Conservation (phyloP, 2,113 vertebrate genomes). For the Phainopepla nitens region DNA sequence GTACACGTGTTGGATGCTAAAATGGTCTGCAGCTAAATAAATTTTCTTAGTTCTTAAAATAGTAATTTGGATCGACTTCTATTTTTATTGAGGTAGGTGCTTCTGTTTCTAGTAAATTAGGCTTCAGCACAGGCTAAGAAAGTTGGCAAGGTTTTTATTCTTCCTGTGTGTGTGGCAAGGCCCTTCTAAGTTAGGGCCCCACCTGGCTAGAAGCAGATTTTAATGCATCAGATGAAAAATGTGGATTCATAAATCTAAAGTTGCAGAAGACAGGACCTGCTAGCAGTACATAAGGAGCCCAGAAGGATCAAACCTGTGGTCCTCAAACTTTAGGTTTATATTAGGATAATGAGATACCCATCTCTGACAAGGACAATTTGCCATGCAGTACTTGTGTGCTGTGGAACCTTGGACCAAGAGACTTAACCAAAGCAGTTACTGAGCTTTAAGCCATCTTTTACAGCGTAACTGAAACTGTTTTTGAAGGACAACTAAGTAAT, state of each 20-base stretch:
- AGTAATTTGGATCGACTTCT: not conserved
- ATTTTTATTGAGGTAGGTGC: not conserved
- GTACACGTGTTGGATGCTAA: accelerated
- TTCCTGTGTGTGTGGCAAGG: not conserved
- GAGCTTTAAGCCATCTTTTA: not conserved
- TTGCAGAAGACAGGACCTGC: not conserved
- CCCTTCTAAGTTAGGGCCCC: not conserved
- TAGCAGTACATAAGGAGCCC: not conserved
- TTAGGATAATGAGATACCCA: too few species aligned
- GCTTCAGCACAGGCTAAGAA: not conserved
- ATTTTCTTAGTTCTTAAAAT: not conserved
- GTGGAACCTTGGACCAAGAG: too few species aligned
- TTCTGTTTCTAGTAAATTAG: not conserved
- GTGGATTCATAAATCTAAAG: not conserved
- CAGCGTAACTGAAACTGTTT: too few species aligned
- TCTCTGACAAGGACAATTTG: not conserved
- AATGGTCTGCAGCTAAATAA: not conserved
- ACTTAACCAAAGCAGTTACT: not conserved
- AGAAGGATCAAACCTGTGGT: too few species aligned
- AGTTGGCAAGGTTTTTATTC: accelerated
- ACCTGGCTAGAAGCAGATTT: not conserved
- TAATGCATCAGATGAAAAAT: too few species aligned
- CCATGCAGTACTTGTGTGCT: accelerated
- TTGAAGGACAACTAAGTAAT: not conserved
- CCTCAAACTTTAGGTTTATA: accelerated